Conservation (phyloP, 2,113 vertebrate genomes). For the Pyxicephalus adspersus region DNA sequence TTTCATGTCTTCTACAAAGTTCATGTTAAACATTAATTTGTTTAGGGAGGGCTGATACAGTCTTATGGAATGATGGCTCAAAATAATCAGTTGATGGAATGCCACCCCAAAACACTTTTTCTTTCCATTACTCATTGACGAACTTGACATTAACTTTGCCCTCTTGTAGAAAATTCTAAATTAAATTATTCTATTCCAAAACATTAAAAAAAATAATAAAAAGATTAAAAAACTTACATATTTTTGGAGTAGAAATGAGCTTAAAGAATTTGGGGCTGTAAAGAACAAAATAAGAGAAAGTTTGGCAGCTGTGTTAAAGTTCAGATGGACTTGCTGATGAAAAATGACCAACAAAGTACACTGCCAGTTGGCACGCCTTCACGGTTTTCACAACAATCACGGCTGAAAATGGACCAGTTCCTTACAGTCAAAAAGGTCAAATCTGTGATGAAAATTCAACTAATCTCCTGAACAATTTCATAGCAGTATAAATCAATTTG, state of each 20-base stretch:
- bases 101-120: slow-evolving; percentile 27
- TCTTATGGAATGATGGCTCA: slow-evolving; percentile 4
- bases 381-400: slow-evolving; percentile 1
- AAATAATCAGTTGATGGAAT: slow-evolving; percentile 25
- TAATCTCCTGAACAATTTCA: slow-evolving; percentile 21
- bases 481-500: slow-evolving; percentile 32
- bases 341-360: slow-evolving; percentile 39
- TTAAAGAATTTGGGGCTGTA: slow-evolving; percentile 31
- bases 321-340: slow-evolving; percentile 46
- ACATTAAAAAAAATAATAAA: slow-evolving; percentile 25
- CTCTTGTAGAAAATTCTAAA: slow-evolving; percentile 30
- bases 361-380: slow-evolving; percentile 37
- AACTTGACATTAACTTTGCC: slow-evolving; percentile 50
- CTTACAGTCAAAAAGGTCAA: not conserved
- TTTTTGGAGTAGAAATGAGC: slow-evolving; percentile 33
- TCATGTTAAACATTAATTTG: slow-evolving; percentile 9
- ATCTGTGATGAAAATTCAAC: slow-evolving; percentile 1
- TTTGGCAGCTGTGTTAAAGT: slow-evolving; percentile 35
- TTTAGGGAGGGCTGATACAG: slow-evolving; percentile 11
- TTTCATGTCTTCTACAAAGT: slow-evolving; percentile 4
- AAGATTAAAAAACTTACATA: slow-evolving; percentile 18
- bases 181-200: slow-evolving; percentile 47
- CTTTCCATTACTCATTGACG: slow-evolving; percentile 36
- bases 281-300: not conserved
- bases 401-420: not conserved